phyloP scores from a whole-genome alignment of 2,888 invertebrate species.

The Ligdia adustata region DNA sequence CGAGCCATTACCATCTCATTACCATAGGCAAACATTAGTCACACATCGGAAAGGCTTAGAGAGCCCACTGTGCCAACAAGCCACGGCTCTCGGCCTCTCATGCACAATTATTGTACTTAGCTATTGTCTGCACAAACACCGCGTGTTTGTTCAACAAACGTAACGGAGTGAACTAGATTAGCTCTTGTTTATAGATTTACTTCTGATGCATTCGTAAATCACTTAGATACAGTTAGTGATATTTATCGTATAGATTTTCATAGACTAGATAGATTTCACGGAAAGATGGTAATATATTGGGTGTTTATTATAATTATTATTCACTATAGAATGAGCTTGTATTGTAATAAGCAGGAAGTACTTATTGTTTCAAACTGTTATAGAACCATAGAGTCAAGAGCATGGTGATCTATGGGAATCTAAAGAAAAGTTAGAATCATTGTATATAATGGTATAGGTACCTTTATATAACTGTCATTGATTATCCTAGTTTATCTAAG shows the following conservation, averaged over 20 bases:
- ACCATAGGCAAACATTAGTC: conserved; percentile 80
- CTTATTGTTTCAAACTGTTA: too few species aligned
- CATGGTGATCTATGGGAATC: too few species aligned
- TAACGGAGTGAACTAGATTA: conserved; percentile 77
- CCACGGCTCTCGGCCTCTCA: conserved; percentile 63
- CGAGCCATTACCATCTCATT: conserved; percentile 77
- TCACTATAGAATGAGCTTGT: too few species aligned
- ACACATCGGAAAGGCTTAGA: conserved; percentile 74
- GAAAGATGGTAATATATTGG: too few species aligned
- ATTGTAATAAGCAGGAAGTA: too few species aligned
- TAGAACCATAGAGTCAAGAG: too few species aligned
- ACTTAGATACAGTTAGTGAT: conserved; percentile 25
- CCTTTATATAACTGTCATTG: too few species aligned
- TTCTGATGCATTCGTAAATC: conserved; percentile 27
- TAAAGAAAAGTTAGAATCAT: too few species aligned
- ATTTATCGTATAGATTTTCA: conserved; percentile 4
- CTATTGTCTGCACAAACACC: conserved; percentile 75
- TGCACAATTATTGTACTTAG: conserved; percentile 80
- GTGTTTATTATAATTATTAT: too few species aligned
- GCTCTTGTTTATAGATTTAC: conserved; percentile 66
- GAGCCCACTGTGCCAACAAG: conserved; percentile 71
- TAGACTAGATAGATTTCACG: conserved; percentile 1
- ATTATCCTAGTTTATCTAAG: too few species aligned
- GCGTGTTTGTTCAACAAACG: conserved; percentile 71
- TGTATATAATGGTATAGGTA: too few species aligned